Base-by-base conservation (phyloP, 2,888 invertebrate genomes). In the Hyppa rectilinea region DNA sequence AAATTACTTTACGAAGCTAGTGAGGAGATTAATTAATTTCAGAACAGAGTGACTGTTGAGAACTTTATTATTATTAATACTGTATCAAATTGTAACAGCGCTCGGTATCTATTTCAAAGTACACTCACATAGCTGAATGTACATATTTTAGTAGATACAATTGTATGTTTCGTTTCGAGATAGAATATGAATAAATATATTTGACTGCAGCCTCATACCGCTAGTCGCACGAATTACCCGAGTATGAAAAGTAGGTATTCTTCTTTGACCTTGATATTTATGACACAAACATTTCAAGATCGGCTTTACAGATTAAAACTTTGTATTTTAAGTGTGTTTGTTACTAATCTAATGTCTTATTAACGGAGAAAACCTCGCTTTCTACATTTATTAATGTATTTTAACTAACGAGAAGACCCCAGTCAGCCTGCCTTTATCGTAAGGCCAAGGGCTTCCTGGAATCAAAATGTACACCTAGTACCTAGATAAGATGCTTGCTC, bases 221-320 rank as follows among this genome's bases (percentile, higher is more conserved):
- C 83, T 84, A 83, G 82, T 79, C 83, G 85, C 85, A 85, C 86
- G 87, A 87, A 83, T 85, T 86, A 84, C 82, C 83, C 78, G 82
- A 88, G 82, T 87, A 86, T 87, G 88, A 88, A 89, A 88, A 87
- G 82, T 85, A 85, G 87, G 87, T 88, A 89, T 90, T 88, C 85
- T 88, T 84, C 80, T 84, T 75, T 84, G 90, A 87, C 92, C 92
- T 92, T 92, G 92, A 90, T 91, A 92, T 92, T 92, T 91, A 91
- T 89, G 88, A 88, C 88, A 89, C 85, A 87, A 89, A 89, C 88
- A 90, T 89, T 90, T 59, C 87, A 83, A 87, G 88, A 88, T 88
- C 84, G 81, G 79, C 83, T 87, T 81, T 78, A 73, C 75, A 84
- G 87, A 89, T 88, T 87, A 84, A 83, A 66, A 83, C 80, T 81